phyloP scores from a whole-genome alignment of 2,797 vertebrate genomes.

The Halcyon badia region DNA sequence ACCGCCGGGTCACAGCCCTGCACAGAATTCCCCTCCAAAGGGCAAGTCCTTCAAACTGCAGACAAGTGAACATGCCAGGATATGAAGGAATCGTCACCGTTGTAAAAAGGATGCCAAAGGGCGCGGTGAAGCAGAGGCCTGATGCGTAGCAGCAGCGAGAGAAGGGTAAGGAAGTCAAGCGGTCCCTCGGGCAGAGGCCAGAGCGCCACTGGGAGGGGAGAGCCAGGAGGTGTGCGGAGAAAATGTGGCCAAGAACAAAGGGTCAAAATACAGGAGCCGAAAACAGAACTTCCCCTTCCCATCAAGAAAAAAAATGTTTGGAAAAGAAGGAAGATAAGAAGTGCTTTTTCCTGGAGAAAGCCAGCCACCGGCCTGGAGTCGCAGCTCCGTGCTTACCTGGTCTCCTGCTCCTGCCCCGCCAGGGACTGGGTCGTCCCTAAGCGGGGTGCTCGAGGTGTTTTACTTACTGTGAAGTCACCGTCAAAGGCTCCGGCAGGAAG shows the following conservation, averaged over 20 bases:
- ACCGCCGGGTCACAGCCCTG: neutral
- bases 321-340: neutral
- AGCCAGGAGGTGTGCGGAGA: conserved; percentile 16
- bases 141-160: conserved; percentile 53
- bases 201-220: neutral
- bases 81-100: neutral
- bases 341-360: neutral
- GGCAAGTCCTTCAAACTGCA: neutral
- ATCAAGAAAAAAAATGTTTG: neutral
- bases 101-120: fast-evolving
- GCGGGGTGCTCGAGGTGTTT: neutral
- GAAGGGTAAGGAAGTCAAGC: conserved; percentile 73
- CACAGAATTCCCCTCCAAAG: neutral
- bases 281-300: neutral
- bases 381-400: neutral
- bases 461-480: neutral
- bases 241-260: conserved; percentile 33
- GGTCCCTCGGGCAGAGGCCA: conserved; percentile 41
- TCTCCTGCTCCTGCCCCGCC: neutral
- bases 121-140: conserved; percentile 12
- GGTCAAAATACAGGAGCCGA: neutral
- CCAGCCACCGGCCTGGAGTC: neutral
- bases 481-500: neutral
- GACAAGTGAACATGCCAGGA: conserved; percentile 20
- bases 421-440: neutral